These are phyloP conservation scores for Chionoecetes opilio DNA, from an alignment of 1,140 invertebrate species.

Conservation along the genomic window DNA sequence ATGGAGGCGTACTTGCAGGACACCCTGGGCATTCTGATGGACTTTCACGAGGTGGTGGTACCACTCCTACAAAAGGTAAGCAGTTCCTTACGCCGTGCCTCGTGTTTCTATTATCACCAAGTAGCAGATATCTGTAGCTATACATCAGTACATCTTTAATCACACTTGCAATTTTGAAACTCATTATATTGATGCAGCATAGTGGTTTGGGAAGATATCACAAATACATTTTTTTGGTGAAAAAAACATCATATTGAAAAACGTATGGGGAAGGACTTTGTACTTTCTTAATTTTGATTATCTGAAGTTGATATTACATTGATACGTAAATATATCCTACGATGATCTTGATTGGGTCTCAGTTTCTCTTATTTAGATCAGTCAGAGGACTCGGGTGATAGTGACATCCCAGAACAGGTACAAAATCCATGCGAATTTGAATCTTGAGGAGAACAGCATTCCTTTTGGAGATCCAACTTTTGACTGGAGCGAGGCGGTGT, in stretches of 20 bases:
- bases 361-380: background rate
- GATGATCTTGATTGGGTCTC: too few relatives aligned
- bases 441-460: background rate
- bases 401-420: constrained; percentile 35
- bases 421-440: background rate
- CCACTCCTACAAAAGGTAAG: constrained; percentile 3
- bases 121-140: too few relatives aligned
- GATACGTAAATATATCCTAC: too few relatives aligned
- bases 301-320: too few relatives aligned
- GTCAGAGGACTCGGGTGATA: constrained; percentile 14
- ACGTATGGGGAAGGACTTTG: too few relatives aligned
- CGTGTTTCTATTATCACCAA: background rate
- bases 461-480: constrained; percentile 1
- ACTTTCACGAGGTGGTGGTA: constrained; percentile 21
- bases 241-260: too few relatives aligned
- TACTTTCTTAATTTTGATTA: too few relatives aligned
- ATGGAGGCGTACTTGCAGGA: background rate
- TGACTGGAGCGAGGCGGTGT: constrained; percentile 56
- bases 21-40: background rate
- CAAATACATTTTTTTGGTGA: too few relatives aligned
- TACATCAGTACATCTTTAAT: too few relatives aligned
- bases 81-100: background rate
- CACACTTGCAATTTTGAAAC: too few relatives aligned
- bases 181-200: too few relatives aligned
- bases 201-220: too few relatives aligned